Evolutionary conservation across 2,797 vertebrate species (phyloP), one percentile per base, ranked within the genome.

Genomic region (Syngnathus rostellatus): DNA sequence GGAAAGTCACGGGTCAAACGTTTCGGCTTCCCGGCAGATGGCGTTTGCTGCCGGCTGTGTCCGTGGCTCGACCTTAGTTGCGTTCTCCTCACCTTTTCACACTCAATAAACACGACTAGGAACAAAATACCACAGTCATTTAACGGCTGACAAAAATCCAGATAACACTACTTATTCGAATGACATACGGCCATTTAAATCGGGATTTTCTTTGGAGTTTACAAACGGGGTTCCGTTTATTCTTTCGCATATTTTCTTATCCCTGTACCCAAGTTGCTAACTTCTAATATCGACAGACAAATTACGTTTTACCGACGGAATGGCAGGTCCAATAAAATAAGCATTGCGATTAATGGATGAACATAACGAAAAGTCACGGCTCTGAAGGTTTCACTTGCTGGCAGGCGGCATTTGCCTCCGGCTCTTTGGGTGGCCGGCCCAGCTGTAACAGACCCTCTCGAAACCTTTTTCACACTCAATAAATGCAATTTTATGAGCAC

Each of bases 1-100:
- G 60, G 41, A 71, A 55, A 74, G 70, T 74, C 72, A 75, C 23
- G 64, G 77, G 80, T 86, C 80, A 79, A 65, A 74, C 73, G 69
- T 66, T 75, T 75, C 68, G 38, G 38, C 69, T 74, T 66, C 63
- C 63, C 51, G 25, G 72, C 65, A 65, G 68, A 63, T 40, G 21
- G 61, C 10, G 14, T 48, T 64, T 0, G 57, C 71, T 53, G 66
- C 46, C 62, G 65, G 68, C 64, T 66, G 50, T 8, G 64, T 63
- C 65, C 67, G 60, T 62, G 61, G 9, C 54, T 60, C 70, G 68
- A 65, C 64, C 68, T 64, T 55, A 59, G 67, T 19, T 12, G 12
- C 0, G 6, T 45, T 23, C 60, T 25, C 7, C 14, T 41, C 5
- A 40, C 19, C 58, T 60, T 60, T 41, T 60, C 58, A 45, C 60